Evolutionary conservation across 2,888 invertebrate genomes (phyloP), one percentile per base, ranked within the genome.

Genomic region (Pheosia gnoma): DNA sequence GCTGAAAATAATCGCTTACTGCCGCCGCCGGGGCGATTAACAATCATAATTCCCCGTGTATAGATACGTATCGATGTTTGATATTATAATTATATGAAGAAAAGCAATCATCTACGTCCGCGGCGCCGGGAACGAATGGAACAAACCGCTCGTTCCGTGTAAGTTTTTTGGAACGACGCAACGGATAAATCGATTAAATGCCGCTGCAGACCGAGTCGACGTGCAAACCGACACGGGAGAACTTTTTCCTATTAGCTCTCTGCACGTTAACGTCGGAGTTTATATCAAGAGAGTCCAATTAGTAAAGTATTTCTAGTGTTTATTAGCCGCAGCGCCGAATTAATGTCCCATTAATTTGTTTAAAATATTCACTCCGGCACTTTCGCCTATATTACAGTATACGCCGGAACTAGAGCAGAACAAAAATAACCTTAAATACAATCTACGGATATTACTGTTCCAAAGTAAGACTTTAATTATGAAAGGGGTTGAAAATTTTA

Each of bases 151-250:
- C 25, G 25, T 72, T 71, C 73, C 78, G 70, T 75, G 76, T 64
- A 25, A 25, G 25, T 25, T 85, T 87, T 55, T 88, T 85, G 83
- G 79, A 89, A 86, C 84, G 85, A 81, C 80, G 72, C 77, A 72
- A 72, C 74, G 83, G 85, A 86, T 90, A 91, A 91, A 90, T 90
- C 89, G 85, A 91, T 91, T 90, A 90, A 84, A 82, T 77, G 81
- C 78, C 81, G 76, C 79, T 75, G 79, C 77, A 77, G 76, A 74
- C 55, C 52, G 51, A 59, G 72, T 65, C 75, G 67, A 66, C 77
- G 77, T 69, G 73, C 63, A 73, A 78, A 72, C 76, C 71, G 72
- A 78, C 72, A 75, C 70, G 55, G 67, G 67, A 62, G 66, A 68
- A 70, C 71, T 77, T 78, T 78, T 75, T 76, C 67, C 72, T 75